Percentiles rank a stretch among this genome's conserved stretches.
Conservation (phyloP, 2,113 vertebrate genomes). For the Charadrius vociferus region DNA sequence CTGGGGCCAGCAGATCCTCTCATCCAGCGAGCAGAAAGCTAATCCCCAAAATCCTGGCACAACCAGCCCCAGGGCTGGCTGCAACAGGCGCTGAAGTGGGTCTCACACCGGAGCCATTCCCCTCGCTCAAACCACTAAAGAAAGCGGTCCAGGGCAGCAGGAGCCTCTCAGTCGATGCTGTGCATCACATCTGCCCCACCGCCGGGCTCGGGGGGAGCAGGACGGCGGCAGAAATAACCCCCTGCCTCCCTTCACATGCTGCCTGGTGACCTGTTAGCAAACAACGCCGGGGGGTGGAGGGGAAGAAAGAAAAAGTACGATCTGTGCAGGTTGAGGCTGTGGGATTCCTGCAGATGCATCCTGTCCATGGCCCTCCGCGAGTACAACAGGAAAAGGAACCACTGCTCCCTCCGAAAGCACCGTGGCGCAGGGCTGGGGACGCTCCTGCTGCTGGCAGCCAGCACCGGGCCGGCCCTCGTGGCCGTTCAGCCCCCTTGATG, state of each 20-base stretch:
- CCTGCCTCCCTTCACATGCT: neutral
- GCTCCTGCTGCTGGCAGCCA: neutral
- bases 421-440: neutral
- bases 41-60: neutral
- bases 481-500: neutral
- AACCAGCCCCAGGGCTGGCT: neutral
- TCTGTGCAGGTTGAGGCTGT: slow-evolving; percentile 63
- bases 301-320: slow-evolving; percentile 56
- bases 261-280: slow-evolving; percentile 2
- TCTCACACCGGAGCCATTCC: neutral
- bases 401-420: slow-evolving; percentile 21
- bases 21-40: neutral
- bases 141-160: accelerated
- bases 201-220: neutral
- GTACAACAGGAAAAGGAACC: slow-evolving; percentile 76
- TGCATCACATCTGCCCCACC: neutral
- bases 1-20: neutral
- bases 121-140: neutral
- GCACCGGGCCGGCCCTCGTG: neutral
- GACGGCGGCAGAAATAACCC: neutral
- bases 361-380: slow-evolving; percentile 55
- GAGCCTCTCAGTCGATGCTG: neutral
- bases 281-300: neutral
- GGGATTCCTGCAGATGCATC: slow-evolving; percentile 79
- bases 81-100: accelerated